Base-by-base conservation (phyloP, 2,113 vertebrate genomes). In the Chlorocebus sabaeus region DNA sequence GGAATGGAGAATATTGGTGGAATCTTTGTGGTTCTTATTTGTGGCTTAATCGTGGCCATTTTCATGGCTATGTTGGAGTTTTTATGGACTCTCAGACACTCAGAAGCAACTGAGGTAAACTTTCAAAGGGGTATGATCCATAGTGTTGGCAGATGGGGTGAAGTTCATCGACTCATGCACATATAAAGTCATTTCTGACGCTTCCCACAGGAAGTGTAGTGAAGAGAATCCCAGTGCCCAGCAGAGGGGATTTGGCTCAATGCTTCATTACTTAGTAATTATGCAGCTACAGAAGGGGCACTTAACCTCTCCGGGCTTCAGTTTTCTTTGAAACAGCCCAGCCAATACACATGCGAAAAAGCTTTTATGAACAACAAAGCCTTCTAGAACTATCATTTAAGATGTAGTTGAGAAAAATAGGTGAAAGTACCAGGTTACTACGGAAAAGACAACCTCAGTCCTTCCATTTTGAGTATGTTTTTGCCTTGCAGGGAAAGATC, bases 1-100 rank as follows among this genome's bases (percentile, higher is more conserved):
- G 99, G 99, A 50, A 99, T 99, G 99, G 99, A 99, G 98, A 99
- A 99, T 95, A 99, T 99, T 40, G 99, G 99, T 48, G 99, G 99
- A 87, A 99, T 99, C 98, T 99, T 99, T 25, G 99, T 99, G 98
- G 99, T 99, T 98, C 99, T 99, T 98, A 99, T 99, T 98, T 99
- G 99, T 96, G 99, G 99, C 93, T 98, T 99, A 98, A 99, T 99
- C 98, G 99, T 99, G 98, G 99, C 99, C 73, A 99, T 99, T 99
- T 99, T 99, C 98, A 99, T 99, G 99, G 99, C 99, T 22, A 99
- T 99, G 99, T 98, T 99, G 99, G 99, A 99, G 98, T 99, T 99
- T 99, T 98, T 99, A 93, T 99, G 99, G 99, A 99, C 99, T 98
- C 98, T 99, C 94, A 99, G 99, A 70, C 99, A 99, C 97, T 98